These are phyloP conservation scores for Lapara coniferarum DNA, from an alignment of 2,888 invertebrate genomes.

Conservation along the genomic window DNA sequence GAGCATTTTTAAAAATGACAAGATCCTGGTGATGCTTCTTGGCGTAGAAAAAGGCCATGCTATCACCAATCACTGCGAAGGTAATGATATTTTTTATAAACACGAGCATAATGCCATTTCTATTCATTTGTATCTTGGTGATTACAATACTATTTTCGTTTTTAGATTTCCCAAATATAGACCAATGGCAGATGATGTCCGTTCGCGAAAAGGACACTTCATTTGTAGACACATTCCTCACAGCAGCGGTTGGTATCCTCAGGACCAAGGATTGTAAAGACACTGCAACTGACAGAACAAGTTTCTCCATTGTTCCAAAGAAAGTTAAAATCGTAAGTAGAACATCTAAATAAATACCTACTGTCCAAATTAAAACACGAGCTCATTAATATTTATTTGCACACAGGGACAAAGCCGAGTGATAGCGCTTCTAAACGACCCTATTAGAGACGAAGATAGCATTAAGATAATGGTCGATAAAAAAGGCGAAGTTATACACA, in stretches of 20 bases:
- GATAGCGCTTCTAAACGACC: slow-evolving; percentile 90
- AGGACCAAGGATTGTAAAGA: slow-evolving; percentile 84
- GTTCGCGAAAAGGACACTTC: slow-evolving; percentile 93
- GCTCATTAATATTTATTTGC: slow-evolving; percentile 36
- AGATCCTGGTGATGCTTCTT: slow-evolving; percentile 90
- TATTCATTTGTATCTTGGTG: too few species aligned
- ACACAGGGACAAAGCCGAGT: slow-evolving; percentile 91
- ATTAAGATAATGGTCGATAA: slow-evolving; percentile 91
- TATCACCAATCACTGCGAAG: slow-evolving; percentile 87
- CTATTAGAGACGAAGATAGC: slow-evolving; percentile 89
- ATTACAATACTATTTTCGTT: slow-evolving; percentile 29
- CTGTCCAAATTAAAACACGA: neutral
- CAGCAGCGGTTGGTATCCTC: slow-evolving; percentile 90
- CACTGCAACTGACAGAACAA: slow-evolving; percentile 84
- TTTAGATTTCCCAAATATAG: slow-evolving; percentile 87
- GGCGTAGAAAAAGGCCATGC: slow-evolving; percentile 90
- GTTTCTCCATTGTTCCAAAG: slow-evolving; percentile 89
- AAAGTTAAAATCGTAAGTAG: slow-evolving; percentile 88
- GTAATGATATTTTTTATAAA: slow-evolving; percentile 59
- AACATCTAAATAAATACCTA: neutral
- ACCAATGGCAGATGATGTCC: slow-evolving; percentile 91
- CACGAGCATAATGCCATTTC: neutral
- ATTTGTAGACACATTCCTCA: slow-evolving; percentile 92
- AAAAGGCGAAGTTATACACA: slow-evolving; percentile 90
- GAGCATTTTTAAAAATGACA: slow-evolving; percentile 86